Conservation (phyloP, 2,113 vertebrate species). For the Phoxinus phoxinus region DNA sequence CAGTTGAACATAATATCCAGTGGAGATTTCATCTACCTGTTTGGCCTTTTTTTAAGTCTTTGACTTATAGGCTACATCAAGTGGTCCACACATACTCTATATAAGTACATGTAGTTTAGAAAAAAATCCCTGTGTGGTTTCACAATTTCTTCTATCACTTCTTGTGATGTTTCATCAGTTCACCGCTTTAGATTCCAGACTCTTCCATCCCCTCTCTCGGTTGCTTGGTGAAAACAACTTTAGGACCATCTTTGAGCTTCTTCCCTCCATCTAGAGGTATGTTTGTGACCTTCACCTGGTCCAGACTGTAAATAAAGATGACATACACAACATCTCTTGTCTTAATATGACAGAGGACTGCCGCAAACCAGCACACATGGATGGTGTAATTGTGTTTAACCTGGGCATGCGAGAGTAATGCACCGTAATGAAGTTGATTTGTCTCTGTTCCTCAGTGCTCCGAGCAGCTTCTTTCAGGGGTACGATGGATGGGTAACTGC, state of each 20-base stretch:
- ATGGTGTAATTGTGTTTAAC: constrained; percentile 53
- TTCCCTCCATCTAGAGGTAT: constrained; percentile 66
- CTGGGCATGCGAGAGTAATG: constrained; percentile 72
- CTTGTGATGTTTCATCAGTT: not conserved
- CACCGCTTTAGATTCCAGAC: not conserved
- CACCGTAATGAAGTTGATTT: constrained; percentile 70
- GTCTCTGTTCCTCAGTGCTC: constrained; percentile 56
- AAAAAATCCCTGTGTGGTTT: not conserved
- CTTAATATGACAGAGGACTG: not conserved
- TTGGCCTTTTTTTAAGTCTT: not conserved
- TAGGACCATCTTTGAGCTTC: constrained; percentile 64
- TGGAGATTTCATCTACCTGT: not conserved
- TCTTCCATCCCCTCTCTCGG: not conserved
- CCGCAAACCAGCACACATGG: not conserved
- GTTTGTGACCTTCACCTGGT: constrained; percentile 71
- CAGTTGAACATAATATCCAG: not conserved
- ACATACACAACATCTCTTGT: constrained; percentile 21
- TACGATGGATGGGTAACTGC: constrained; percentile 72
- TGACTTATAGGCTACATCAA: not conserved
- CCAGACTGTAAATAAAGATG: constrained; percentile 61
- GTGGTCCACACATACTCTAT: not conserved
- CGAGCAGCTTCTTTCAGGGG: constrained; percentile 73
- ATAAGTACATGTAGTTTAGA: not conserved
- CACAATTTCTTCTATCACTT: not conserved
- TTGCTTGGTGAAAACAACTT: constrained; percentile 62